Evolutionary conservation across 2,113 vertebrate species (phyloP), one percentile per base, ranked within the genome.

Genomic region (Leptocoma aspasia): DNA sequence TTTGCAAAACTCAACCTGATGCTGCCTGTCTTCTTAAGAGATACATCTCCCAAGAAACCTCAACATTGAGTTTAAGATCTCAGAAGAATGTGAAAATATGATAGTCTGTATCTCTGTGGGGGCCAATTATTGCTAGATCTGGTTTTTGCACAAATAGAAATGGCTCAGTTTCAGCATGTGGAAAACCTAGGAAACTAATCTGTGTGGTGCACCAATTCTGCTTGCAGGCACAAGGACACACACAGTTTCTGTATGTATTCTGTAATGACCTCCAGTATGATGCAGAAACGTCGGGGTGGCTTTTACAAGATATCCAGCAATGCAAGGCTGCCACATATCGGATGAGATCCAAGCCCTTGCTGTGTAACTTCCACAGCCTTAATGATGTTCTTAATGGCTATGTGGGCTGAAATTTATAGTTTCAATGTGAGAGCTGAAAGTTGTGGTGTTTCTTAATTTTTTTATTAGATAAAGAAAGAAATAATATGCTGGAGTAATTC

Each of bases 301-400:
- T 94, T 91, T 95, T 92, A 90, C 88, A 88, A 93, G 94, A 83
- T 70, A 96, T 85, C 95, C 93, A 94, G 86, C 93, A 61, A 93
- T 23, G 92, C 92, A 76, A 93, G 81, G 63, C 92, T 93, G 89
- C 90, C 79, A 45, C 82, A 23, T 21, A 61, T 69, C 28, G 2
- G 70, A 57, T 72, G 37, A 82, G 70, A 91, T 89, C 81, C 89
- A 95, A 93, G 64, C 93, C 50, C 93, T 97, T 94, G 90, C 95
- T 94, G 92, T 94, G 90, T 86, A 89, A 96, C 83, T 85, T 92
- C 92, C 75, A 82, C 71, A 85, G 75, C 42, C 78, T 94, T 96
- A 96, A 96, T 96, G 89, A 92, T 88, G 64, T 89, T 88, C 90
- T 89, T 95, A 97, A 97, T 96, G 91, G 79, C 61, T 82, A 50